phyloP scores from a whole-genome alignment of 2,113 vertebrate species.

The Fregata magnificens region DNA sequence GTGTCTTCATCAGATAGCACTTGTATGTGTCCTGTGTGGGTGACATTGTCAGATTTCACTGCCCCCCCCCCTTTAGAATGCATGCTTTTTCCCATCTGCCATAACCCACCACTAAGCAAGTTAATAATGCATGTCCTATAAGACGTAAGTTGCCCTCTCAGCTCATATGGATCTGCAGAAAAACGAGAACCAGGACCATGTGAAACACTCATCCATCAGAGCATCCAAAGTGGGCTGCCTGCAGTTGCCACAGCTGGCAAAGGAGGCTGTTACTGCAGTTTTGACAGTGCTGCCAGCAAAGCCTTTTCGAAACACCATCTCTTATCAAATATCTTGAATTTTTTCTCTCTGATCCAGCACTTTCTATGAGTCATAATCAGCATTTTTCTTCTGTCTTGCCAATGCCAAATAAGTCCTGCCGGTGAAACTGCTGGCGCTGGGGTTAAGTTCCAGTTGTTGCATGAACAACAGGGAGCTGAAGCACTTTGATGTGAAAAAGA shows the following conservation, averaged over 20 bases:
- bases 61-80: not conserved
- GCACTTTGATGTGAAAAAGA: not conserved
- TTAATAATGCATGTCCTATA: not conserved
- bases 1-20: accelerated
- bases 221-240: not conserved
- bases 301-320: not conserved
- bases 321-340: not conserved
- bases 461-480: not conserved
- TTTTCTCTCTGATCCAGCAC: not conserved
- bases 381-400: not conserved
- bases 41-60: not conserved
- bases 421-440: not conserved
- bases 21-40: not conserved
- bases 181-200: not conserved
- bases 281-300: not conserved
- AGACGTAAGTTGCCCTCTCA: not conserved
- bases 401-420: not conserved
- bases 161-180: not conserved
- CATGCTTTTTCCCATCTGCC: not conserved
- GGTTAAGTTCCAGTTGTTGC: not conserved
- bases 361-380: not conserved
- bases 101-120: not conserved
- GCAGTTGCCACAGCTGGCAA: not conserved
- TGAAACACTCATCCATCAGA: not conserved
- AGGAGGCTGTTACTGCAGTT: not conserved